Conservation (phyloP, 2,797 vertebrate genomes). For the Paratrypauchen microcephalus region DNA sequence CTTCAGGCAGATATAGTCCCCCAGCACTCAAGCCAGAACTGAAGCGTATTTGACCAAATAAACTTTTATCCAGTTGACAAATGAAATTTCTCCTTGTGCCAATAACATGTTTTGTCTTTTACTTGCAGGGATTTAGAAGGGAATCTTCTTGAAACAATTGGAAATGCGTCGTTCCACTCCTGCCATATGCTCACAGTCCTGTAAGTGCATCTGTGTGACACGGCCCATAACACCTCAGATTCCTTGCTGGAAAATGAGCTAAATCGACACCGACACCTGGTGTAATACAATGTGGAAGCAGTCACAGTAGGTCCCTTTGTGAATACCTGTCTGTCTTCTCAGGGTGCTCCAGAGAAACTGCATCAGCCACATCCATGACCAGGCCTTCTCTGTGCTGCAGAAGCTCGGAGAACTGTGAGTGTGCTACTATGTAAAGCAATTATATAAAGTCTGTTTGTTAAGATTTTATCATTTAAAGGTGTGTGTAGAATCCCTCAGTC, state of each 20-base stretch:
- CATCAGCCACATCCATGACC: slow-evolving; percentile 86
- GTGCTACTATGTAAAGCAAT: too few species aligned
- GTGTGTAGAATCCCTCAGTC: too few species aligned
- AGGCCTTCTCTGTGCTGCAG: slow-evolving; percentile 86
- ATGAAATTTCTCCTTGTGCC: too few species aligned
- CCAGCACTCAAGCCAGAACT: too few species aligned
- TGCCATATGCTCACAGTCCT: slow-evolving; percentile 91
- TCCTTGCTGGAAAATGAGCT: background rate
- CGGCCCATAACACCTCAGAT: background rate
- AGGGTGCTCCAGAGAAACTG: slow-evolving; percentile 90
- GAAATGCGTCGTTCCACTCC: slow-evolving; percentile 86
- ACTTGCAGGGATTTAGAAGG: slow-evolving; percentile 88
- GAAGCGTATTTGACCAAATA: too few species aligned
- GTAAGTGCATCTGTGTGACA: slow-evolving; percentile 78
- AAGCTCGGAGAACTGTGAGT: slow-evolving; percentile 94
- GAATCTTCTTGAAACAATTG: slow-evolving; percentile 88
- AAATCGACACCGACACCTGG: slow-evolving; percentile 7
- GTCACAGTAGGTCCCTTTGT: background rate
- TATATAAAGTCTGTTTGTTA: too few species aligned
- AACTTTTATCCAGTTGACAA: too few species aligned
- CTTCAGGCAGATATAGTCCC: too few species aligned
- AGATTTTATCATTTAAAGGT: too few species aligned
- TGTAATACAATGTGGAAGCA: slow-evolving; percentile 10
- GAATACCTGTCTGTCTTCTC: slow-evolving; percentile 30
- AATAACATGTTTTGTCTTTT: background rate